Evolutionary conservation across 2,113 vertebrate genomes (phyloP), one percentile per base, ranked within the genome.

Genomic region (Bubo bubo): DNA sequence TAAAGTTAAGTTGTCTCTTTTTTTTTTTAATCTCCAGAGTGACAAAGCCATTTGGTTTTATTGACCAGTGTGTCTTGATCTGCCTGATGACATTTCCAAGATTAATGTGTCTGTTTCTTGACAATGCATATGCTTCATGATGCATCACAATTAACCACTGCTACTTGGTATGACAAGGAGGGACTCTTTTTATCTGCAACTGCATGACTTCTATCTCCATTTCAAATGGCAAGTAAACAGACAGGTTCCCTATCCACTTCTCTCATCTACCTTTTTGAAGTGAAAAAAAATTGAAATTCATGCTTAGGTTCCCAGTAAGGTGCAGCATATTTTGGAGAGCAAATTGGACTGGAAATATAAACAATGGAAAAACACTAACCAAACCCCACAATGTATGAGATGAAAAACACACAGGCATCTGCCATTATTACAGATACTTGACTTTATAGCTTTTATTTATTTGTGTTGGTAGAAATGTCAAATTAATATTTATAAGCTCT

Each of bases 31-130:
- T 79, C 62, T 76, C 16, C 66, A 76, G 27, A 92, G 37, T 95
- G 89, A 97, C 81, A 95, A 85, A 94, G 39, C 71, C 91, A 88
- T 94, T 95, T 94, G 74, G 37, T 93, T 97, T 94, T 96, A 97
- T 96, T 97, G 96, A 94, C 94, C 87, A 88, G 67, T 83, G 74
- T 94, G 87, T 79, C 86, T 96, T 91, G 66, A 94, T 93, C 77
- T 90, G 70, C 86, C 70, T 88, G 66, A 87, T 96, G 90, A 80
- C 95, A 92, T 95, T 96, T 96, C 81, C 37, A 77, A 91, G 95
- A 97, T 96, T 96, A 97, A 97, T 97, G 89, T 87, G 77, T 85
- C 91, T 95, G n/a, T 90, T 96, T 79, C 84, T 96, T 59, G 4
- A 80, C 80, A 87, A 93, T 91, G 63, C 81, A 16, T 88, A 34